phyloP scores from a whole-genome alignment of 2,888 invertebrate species.

The Hydroisotoma schaefferi region DNA sequence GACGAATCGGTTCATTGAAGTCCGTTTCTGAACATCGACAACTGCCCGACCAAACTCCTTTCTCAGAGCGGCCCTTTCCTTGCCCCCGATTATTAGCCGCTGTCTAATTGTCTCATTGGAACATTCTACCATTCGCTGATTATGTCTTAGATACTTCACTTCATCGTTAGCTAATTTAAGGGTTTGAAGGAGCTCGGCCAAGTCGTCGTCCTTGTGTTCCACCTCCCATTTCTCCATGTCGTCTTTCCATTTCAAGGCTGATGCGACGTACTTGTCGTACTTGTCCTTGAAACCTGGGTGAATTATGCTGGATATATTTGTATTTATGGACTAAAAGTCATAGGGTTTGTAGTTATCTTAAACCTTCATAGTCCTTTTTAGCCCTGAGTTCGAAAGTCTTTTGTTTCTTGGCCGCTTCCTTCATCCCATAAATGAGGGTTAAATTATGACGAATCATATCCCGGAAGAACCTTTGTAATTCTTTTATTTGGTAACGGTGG shows the following conservation, averaged over 20 bases:
- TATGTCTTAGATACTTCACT: slow-evolving; percentile 21
- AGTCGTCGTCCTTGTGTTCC: slow-evolving; percentile 24
- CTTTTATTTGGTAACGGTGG: slow-evolving; percentile 28
- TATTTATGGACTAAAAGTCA: not conserved
- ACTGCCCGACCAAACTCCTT: slow-evolving; percentile 26
- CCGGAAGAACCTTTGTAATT: slow-evolving; percentile 32
- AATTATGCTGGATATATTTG: not conserved
- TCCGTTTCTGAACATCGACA: slow-evolving; percentile 27
- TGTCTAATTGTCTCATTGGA: slow-evolving; percentile 37
- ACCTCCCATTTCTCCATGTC: slow-evolving; percentile 29
- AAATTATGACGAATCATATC: slow-evolving; percentile 32
- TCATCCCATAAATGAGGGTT: slow-evolving; percentile 32
- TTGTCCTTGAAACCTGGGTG: slow-evolving; percentile 18
- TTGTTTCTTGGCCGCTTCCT: slow-evolving; percentile 27
- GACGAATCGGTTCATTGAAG: slow-evolving; percentile 30
- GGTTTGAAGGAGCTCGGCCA: slow-evolving; percentile 6
- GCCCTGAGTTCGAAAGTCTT: slow-evolving; percentile 25
- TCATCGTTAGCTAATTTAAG: slow-evolving; percentile 20
- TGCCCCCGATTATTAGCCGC: slow-evolving; percentile 25
- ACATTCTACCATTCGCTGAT: slow-evolving; percentile 31
- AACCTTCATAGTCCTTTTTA: slow-evolving; percentile 23
- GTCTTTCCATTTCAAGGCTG: slow-evolving; percentile 22
- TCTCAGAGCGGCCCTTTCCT: slow-evolving; percentile 26
- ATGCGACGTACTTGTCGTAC: slow-evolving; percentile 27
- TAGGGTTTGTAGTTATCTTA: not conserved